Evolutionary conservation across 2,797 vertebrate genomes (phyloP).

Genomic region (Sebastes glaucus): DNA sequence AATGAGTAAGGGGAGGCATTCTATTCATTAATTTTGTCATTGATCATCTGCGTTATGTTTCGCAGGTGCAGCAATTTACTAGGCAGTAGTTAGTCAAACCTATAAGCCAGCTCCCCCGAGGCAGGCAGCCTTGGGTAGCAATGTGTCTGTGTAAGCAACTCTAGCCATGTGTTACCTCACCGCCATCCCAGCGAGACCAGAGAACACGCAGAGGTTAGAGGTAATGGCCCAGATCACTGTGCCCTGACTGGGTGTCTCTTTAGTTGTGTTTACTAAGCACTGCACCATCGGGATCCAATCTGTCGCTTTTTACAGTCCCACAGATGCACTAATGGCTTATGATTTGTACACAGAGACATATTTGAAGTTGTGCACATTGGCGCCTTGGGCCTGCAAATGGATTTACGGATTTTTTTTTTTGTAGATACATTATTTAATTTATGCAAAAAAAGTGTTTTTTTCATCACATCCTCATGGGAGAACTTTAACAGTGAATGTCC

Average conservation of each 20-base stretch:
- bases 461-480: not conserved
- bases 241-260: slow-evolving; percentile 54
- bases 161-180: slow-evolving; percentile 54
- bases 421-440: slow-evolving; percentile 3
- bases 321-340: slow-evolving; percentile 49
- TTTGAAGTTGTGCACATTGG: slow-evolving; percentile 28
- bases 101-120: slow-evolving; percentile 37
- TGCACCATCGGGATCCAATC: slow-evolving; percentile 63
- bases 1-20: not conserved
- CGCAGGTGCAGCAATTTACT: slow-evolving; percentile 42
- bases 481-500: slow-evolving; percentile 12
- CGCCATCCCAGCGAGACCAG: slow-evolving; percentile 41
- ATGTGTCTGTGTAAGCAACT: slow-evolving; percentile 61
- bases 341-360: slow-evolving; percentile 37
- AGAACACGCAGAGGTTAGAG: slow-evolving; percentile 66
- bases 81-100: slow-evolving; percentile 35
- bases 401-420: not conserved
- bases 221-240: slow-evolving; percentile 67
- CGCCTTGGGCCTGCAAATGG: slow-evolving; percentile 4
- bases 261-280: slow-evolving; percentile 69
- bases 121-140: slow-evolving; percentile 10
- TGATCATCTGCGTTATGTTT: slow-evolving; percentile 26
- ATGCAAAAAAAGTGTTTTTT: not conserved
- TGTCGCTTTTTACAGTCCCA: slow-evolving; percentile 55
- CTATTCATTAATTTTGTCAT: slow-evolving; percentile 14